A percentile compares a stretch with the other conserved stretches of the same genome.
phyloP scores from a whole-genome alignment of 1,140 invertebrate genomes.

The Goniozus legneri region DNA sequence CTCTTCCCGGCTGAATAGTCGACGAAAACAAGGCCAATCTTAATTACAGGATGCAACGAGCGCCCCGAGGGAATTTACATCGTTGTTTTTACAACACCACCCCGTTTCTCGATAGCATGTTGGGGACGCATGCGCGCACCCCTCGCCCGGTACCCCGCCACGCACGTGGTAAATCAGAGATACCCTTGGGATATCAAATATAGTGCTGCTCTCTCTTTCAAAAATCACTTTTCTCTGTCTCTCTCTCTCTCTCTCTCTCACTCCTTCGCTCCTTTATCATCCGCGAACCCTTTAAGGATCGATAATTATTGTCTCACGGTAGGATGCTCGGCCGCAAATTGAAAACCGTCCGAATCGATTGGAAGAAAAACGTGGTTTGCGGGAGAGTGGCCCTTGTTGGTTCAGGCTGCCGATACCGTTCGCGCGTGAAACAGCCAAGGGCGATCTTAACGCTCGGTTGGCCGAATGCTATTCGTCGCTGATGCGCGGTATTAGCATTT shows the following conservation, averaged over 20 bases:
- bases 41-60: conserved; percentile 28
- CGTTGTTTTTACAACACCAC: conserved; percentile 14
- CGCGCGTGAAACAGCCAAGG: conserved; percentile 40
- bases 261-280: neutral
- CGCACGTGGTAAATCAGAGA: conserved; percentile 16
- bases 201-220: conserved; percentile 25
- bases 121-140: conserved; percentile 8
- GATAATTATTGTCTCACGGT: too few species aligned
- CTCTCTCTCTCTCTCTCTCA: conserved; percentile 4
- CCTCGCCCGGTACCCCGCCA: conserved; percentile 1
- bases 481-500: conserved; percentile 25
- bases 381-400: conserved; percentile 36
- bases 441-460: conserved; percentile 32
- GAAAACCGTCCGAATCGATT: conserved; percentile 9
- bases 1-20: neutral
- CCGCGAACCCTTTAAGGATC: too few species aligned
- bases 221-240: neutral
- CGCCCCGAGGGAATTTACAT: conserved; percentile 14
- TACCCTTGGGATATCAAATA: conserved; percentile 40
- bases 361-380: too few species aligned
- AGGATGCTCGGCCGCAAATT: too few species aligned
- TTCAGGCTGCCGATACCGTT: conserved; percentile 42
- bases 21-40: conserved; percentile 28
- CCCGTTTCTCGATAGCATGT: conserved; percentile 17
- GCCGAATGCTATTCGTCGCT: conserved; percentile 28